Evolutionary conservation across 2,797 vertebrate species (phyloP).

Genomic region (Argya squamiceps): DNA sequence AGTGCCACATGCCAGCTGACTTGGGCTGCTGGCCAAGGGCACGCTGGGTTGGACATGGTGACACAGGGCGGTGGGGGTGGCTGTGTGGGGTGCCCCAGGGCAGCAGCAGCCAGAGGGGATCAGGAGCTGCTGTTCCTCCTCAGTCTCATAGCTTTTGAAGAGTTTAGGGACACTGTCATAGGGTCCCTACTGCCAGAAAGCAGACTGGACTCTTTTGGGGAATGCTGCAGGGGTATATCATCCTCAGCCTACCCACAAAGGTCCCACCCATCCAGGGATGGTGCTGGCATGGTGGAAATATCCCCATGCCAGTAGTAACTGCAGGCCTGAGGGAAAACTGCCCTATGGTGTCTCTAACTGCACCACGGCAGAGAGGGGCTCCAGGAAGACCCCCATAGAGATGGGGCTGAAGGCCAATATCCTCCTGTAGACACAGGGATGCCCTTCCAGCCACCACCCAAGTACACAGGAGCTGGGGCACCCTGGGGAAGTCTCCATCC

Average conservation of each 20-base stretch:
- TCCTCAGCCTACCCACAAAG: background rate
- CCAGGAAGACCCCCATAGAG: background rate
- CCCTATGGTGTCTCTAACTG: background rate
- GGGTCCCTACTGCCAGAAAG: background rate
- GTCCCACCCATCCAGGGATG: background rate
- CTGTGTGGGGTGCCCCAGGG: accelerated
- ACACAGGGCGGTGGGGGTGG: background rate
- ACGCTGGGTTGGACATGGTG: accelerated
- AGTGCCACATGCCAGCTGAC: background rate
- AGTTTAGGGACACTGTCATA: background rate
- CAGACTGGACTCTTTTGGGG: background rate
- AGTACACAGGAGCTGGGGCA: background rate
- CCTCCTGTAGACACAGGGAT: background rate
- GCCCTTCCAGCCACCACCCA: background rate
- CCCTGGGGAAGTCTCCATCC: background rate
- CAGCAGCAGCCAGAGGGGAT: background rate
- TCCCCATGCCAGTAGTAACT: background rate
- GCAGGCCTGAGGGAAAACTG: background rate
- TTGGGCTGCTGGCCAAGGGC: background rate
- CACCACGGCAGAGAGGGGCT: background rate
- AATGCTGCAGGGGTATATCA: background rate
- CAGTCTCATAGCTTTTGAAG: background rate
- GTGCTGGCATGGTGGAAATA: background rate
- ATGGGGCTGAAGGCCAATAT: background rate
- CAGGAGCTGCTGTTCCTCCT: background rate